Conservation (phyloP, 2,888 invertebrate species). For the Petrolisthes manimaculis region DNA sequence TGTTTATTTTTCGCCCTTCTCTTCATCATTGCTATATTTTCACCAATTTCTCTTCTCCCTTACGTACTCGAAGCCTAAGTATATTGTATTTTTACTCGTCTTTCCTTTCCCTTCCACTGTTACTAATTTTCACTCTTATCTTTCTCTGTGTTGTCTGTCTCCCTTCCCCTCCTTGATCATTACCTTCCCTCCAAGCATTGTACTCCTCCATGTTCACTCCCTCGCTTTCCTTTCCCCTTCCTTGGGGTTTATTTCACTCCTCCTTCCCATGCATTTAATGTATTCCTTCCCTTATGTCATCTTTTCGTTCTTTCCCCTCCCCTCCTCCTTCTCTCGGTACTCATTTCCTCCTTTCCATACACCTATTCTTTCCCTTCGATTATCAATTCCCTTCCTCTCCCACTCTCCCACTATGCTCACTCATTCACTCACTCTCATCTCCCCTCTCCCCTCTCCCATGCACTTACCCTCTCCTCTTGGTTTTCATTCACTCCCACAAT, state of each 20-base stretch:
- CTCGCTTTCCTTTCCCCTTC: background rate
- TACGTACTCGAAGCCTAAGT: no score
- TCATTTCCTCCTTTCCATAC: no score
- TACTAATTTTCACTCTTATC: background rate
- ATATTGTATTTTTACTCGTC: background rate
- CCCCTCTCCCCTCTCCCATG: background rate
- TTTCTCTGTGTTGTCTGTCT: background rate
- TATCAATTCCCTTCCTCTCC: background rate
- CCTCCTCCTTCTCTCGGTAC: background rate
- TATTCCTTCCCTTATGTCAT: background rate
- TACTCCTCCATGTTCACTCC: background rate
- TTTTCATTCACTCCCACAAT: no score
- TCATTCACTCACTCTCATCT: no score
- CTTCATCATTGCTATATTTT: no score
- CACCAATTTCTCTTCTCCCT: no score
- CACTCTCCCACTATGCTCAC: background rate
- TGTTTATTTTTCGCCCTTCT: background rate
- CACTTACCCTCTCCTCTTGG: no score
- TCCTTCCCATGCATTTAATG: background rate
- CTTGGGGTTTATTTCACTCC: background rate
- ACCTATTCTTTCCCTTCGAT: no score
- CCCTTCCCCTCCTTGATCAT: no score
- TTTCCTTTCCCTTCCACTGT: background rate
- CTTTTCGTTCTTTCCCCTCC: background rate
- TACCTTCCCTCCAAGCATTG: no score